Percentiles rank a stretch among this genome's conserved stretches.
Evolutionary conservation across 2,888 invertebrate species (phyloP).

Genomic region (Standfussiana lucernea): DNA sequence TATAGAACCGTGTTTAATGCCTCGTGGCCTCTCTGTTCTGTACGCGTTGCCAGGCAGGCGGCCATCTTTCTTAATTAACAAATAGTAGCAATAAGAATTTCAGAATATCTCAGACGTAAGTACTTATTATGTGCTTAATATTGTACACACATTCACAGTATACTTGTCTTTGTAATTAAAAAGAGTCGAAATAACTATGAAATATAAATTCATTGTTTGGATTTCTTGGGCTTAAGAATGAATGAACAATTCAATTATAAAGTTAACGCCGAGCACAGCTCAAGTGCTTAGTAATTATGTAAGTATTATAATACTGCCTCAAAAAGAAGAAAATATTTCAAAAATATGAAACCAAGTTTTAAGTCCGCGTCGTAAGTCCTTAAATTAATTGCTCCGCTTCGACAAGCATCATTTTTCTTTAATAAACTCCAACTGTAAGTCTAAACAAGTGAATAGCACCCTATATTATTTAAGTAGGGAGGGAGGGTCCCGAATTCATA

Average conservation of each 20-base stretch:
- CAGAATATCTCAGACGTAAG: neutral
- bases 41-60: neutral
- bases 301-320: slow-evolving; percentile 1
- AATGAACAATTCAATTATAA: slow-evolving; percentile 9
- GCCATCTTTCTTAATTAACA: slow-evolving; percentile 1
- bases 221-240: neutral
- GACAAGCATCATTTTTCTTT: slow-evolving; percentile 29
- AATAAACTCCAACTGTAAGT: slow-evolving; percentile 33
- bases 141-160: neutral
- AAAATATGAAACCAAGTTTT: slow-evolving; percentile 17
- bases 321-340: slow-evolving; percentile 1
- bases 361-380: slow-evolving; percentile 12
- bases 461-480: slow-evolving; percentile 37
- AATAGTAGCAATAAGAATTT: neutral
- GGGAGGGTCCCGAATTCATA: slow-evolving; percentile 37
- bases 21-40: neutral
- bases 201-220: neutral
- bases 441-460: slow-evolving; percentile 22
- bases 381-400: slow-evolving; percentile 47
- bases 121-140: neutral
- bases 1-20: neutral
- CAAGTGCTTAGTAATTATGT: slow-evolving; percentile 3
- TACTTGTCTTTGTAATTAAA: neutral
- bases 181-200: neutral
- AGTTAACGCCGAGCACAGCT: neutral